Evolutionary conservation across 2,888 invertebrate species (phyloP).

Genomic region (Schrankia costaestrigalis): DNA sequence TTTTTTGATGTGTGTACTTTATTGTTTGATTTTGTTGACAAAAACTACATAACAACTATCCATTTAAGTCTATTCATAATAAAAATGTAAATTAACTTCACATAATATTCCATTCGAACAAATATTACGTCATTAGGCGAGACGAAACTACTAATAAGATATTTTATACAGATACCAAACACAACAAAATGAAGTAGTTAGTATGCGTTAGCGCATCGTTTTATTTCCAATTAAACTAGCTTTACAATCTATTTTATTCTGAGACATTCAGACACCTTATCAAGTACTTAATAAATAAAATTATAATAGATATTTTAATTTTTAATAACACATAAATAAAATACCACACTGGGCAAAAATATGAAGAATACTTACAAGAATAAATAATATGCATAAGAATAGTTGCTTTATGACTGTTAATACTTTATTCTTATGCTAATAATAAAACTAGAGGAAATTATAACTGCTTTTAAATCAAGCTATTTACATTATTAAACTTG

Average conservation of each 20-base stretch:
- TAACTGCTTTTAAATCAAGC: constrained; percentile 44
- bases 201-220: constrained; percentile 51
- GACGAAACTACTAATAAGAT: constrained; percentile 26
- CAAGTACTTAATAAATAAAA: no score
- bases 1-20: no score
- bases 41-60: no score
- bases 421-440: constrained; percentile 26
- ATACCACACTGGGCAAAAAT: no score
- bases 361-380: no score
- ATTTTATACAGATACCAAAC: constrained; percentile 41
- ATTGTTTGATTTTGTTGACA: no score
- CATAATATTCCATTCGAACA: constrained; percentile 12
- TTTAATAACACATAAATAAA: no score
- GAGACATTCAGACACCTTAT: constrained; percentile 14
- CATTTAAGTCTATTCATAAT: background rate
- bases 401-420: no score
- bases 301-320: no score
- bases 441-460: constrained; percentile 38
- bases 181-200: constrained; percentile 49
- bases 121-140: constrained; percentile 32
- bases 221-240: constrained; percentile 37
- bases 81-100: constrained; percentile 8
- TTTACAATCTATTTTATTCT: constrained; percentile 24
- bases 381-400: no score
- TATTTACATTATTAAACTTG: constrained; percentile 47